Percentiles rank a stretch among this genome's conserved stretches.
Evolutionary conservation across 37 sponge, comb jelly and placozoan genomes (phyloP).

Genomic region (Diacarnus erythraeanus): DNA sequence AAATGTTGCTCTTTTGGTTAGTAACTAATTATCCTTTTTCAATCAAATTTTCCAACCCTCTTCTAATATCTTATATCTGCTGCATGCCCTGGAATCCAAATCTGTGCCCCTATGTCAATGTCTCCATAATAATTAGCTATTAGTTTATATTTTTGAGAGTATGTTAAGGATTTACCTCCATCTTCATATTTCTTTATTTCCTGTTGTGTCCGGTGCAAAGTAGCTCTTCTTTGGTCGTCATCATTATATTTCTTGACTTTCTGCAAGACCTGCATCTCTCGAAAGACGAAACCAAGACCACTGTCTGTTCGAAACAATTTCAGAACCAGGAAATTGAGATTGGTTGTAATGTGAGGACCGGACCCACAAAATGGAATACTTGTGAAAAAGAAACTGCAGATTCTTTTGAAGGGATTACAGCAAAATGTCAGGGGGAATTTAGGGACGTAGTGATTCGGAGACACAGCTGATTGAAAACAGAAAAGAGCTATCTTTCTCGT

Average conservation of each 20-base stretch:
- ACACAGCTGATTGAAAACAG: conserved; percentile 37
- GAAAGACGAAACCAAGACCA: conserved; percentile 45
- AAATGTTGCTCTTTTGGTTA: too few relatives aligned
- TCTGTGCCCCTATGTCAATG: too few relatives aligned
- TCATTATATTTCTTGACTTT: conserved; percentile 31
- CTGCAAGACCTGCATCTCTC: conserved; percentile 41
- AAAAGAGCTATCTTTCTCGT: conserved; percentile 37
- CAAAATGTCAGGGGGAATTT: neutral
- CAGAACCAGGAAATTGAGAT: conserved; percentile 54
- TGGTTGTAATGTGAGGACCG: conserved; percentile 34
- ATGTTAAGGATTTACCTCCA: too few relatives aligned
- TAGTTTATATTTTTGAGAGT: too few relatives aligned
- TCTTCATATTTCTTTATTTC: conserved; percentile 12
- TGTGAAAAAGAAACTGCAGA: conserved; percentile 1
- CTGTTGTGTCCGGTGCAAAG: conserved; percentile 14
- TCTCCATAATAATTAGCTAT: too few relatives aligned
- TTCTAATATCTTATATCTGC: too few relatives aligned
- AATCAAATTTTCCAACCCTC: too few relatives aligned
- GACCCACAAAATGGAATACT: conserved; percentile 18
- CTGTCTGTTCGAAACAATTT: conserved; percentile 57
- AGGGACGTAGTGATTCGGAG: conserved; percentile 38
- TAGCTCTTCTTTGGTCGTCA: conserved; percentile 28
- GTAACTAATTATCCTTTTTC: too few relatives aligned
- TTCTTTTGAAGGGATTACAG: conserved; percentile 1
- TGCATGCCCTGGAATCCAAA: too few relatives aligned